phyloP scores from a whole-genome alignment of 2,113 vertebrate genomes.

The Narcine bancroftii region DNA sequence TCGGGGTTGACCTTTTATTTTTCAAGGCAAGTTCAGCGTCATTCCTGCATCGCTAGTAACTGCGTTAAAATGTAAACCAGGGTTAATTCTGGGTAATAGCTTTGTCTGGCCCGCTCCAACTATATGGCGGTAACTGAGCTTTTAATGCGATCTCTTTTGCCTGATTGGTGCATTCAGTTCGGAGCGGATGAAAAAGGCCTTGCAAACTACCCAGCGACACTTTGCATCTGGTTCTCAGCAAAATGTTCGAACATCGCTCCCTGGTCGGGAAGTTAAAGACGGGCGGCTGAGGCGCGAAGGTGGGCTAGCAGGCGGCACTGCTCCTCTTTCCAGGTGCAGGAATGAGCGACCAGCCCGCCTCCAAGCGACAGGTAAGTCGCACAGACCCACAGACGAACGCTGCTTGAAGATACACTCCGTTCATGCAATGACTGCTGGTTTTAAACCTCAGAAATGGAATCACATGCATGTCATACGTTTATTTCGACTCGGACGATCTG shows the following conservation, averaged over 20 bases:
- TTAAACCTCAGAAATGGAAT: too few relatives aligned
- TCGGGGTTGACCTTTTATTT: not conserved
- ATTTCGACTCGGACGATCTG: too few relatives aligned
- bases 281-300: not conserved
- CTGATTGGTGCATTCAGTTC: not conserved
- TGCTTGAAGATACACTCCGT: too few relatives aligned
- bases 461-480: too few relatives aligned
- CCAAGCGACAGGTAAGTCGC: constrained; percentile 31
- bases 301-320: not conserved
- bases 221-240: not conserved
- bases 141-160: not conserved
- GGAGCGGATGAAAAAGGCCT: not conserved
- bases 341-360: not conserved
- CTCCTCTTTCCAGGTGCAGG: not conserved
- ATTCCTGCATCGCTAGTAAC: not conserved
- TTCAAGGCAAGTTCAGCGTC: not conserved
- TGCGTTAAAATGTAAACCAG: too few relatives aligned
- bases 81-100: not conserved
- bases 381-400: not conserved
- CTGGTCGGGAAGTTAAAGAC: not conserved
- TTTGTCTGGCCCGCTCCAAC: not conserved
- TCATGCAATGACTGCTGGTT: too few relatives aligned
- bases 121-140: not conserved
- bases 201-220: not conserved
- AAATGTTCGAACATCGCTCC: not conserved